These are phyloP conservation scores for Porphyrio hochstetteri DNA, from an alignment of 2,113 vertebrate genomes.

Conservation along the genomic window DNA sequence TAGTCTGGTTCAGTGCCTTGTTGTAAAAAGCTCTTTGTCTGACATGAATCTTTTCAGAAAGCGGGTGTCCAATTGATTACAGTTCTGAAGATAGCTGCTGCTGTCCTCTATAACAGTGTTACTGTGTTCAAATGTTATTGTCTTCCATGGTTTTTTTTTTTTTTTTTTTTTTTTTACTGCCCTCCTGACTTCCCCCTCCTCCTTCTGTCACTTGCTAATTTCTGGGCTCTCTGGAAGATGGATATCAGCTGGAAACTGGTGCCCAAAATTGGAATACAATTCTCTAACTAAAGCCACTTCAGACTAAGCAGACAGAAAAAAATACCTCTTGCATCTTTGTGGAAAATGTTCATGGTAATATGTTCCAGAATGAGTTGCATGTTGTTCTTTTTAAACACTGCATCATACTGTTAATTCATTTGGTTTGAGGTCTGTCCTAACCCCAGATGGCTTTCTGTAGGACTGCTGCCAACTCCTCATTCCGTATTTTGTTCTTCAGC, in stretches of 20 bases:
- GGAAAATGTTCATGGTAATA: conserved; percentile 18
- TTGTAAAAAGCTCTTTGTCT: neutral
- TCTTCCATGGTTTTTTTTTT: neutral
- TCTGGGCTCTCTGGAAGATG: neutral
- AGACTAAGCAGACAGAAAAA: neutral
- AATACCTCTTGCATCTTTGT: neutral
- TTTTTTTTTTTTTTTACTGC: neutral
- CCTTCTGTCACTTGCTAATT: neutral
- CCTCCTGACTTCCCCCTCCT: neutral
- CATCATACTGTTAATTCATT: conserved; percentile 54
- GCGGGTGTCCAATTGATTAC: neutral
- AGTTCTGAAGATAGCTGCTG: neutral
- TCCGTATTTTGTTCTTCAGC: conserved; percentile 14
- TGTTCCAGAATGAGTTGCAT: conserved; percentile 29
- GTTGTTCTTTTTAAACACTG: conserved; percentile 32
- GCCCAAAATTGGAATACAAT: neutral
- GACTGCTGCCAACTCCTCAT: conserved; percentile 27
- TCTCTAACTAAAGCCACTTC: neutral
- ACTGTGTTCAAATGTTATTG: neutral
- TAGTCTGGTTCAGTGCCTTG: neutral
- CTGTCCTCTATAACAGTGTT: neutral
- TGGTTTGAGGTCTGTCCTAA: conserved; percentile 41
- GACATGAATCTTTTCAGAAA: neutral
- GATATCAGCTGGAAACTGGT: neutral
- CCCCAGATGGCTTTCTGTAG: conserved; percentile 51